These are phyloP conservation scores for Dicyrtoma fusca DNA, from an alignment of 2,888 invertebrate species.

Conservation along the genomic window DNA sequence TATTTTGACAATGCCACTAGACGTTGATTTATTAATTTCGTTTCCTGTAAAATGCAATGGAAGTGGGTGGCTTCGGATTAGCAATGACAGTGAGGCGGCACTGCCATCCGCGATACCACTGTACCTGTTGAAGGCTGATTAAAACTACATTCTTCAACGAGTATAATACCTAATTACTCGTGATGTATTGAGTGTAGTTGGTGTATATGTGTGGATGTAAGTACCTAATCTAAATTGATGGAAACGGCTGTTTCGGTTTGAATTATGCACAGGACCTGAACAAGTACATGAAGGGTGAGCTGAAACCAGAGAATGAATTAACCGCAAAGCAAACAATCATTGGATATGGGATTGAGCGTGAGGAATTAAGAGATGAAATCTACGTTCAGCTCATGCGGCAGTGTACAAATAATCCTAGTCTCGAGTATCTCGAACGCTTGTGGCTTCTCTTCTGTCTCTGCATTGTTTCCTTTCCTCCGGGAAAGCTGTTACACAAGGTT, in stretches of 20 bases:
- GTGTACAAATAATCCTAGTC: constrained; percentile 83
- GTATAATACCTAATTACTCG: too few relatives aligned
- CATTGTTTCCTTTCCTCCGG: constrained; percentile 90
- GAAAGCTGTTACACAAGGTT: constrained; percentile 75
- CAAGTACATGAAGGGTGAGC: constrained; percentile 85
- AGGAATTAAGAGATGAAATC: constrained; percentile 90
- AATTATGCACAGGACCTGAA: constrained; percentile 73
- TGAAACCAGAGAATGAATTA: constrained; percentile 80
- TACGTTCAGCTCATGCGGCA: constrained; percentile 86
- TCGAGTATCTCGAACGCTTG: constrained; percentile 80
- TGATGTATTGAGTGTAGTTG: too few relatives aligned
- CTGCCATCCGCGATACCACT: too few relatives aligned
- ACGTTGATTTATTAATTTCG: too few relatives aligned
- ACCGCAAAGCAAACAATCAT: constrained; percentile 82
- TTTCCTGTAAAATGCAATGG: too few relatives aligned
- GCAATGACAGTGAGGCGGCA: too few relatives aligned
- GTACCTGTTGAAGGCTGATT: too few relatives aligned
- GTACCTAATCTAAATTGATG: too few relatives aligned
- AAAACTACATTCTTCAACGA: too few relatives aligned
- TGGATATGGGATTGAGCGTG: constrained; percentile 83
- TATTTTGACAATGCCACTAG: too few relatives aligned
- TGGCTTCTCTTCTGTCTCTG: constrained; percentile 88
- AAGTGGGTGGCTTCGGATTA: too few relatives aligned
- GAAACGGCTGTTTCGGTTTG: not conserved
- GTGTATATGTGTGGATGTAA: too few relatives aligned